Percentiles rank a stretch among this genome's conserved stretches.
phyloP scores from a whole-genome alignment of 2,113 vertebrate genomes.

The Petroica traversi region DNA sequence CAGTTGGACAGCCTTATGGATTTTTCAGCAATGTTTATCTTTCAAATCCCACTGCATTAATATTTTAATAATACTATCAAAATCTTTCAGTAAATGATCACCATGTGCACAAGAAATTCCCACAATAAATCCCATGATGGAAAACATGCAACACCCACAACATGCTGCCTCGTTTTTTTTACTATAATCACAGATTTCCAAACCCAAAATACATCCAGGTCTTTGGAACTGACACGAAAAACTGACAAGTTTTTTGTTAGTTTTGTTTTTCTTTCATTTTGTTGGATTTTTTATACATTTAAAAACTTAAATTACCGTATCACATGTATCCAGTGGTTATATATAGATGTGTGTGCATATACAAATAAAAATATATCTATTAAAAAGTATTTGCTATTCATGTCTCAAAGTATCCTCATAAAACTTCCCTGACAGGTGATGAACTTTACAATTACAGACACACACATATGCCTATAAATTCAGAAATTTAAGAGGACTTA shows the following conservation, averaged over 20 bases:
- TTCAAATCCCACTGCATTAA: neutral
- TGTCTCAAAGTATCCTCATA: neutral
- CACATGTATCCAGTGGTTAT: neutral
- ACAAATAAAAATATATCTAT: neutral
- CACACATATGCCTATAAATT: neutral
- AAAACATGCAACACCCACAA: neutral
- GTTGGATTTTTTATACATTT: neutral
- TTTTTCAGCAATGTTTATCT: neutral
- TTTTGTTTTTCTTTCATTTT: neutral
- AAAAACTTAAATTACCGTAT: neutral
- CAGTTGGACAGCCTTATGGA: neutral
- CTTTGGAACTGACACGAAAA: neutral
- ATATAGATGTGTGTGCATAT: neutral
- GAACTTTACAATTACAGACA: neutral
- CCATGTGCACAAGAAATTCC: neutral
- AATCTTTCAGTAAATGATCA: neutral
- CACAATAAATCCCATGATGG: neutral
- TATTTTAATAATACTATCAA: constrained; percentile 14
- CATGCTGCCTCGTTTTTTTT: neutral
- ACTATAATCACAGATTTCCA: neutral
- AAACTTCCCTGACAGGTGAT: neutral
- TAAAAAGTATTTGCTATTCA: neutral
- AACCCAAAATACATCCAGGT: neutral
- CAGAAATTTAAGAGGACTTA: neutral
- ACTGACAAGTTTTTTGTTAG: neutral